Conservation (phyloP, 2,113 vertebrate species). For the Mola mola region DNA sequence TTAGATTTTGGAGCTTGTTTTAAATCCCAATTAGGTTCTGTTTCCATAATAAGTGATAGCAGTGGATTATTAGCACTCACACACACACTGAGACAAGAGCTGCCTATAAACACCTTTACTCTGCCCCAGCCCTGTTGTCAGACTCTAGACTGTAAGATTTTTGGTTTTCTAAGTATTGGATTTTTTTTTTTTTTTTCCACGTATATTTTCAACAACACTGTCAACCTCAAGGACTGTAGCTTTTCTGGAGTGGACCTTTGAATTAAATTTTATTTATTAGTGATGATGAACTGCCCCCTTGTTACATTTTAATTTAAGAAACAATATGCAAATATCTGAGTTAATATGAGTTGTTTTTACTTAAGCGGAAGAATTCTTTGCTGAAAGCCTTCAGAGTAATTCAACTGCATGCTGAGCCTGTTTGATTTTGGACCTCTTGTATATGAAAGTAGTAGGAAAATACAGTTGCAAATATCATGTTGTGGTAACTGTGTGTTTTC, state of each 20-base stretch:
- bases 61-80: neutral
- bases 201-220: too few relatives aligned
- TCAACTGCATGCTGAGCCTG: neutral
- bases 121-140: neutral
- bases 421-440: neutral
- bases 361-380: too few relatives aligned
- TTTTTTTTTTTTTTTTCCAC: too few relatives aligned
- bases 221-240: too few relatives aligned
- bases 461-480: too few relatives aligned
- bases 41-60: neutral
- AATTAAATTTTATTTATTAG: too few relatives aligned
- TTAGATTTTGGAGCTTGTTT: neutral
- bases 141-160: neutral
- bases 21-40: neutral
- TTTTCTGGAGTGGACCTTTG: too few relatives aligned
- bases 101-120: neutral
- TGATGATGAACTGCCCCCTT: too few relatives aligned
- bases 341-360: too few relatives aligned
- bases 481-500: constrained; percentile 31
- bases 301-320: too few relatives aligned
- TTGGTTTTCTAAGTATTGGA: too few relatives aligned
- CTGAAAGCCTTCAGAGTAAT: neutral
- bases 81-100: neutral
- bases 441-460: neutral
- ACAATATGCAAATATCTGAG: too few relatives aligned